Conservation (phyloP, 2,888 invertebrate species). For the Drosophila austrosaltans region DNA sequence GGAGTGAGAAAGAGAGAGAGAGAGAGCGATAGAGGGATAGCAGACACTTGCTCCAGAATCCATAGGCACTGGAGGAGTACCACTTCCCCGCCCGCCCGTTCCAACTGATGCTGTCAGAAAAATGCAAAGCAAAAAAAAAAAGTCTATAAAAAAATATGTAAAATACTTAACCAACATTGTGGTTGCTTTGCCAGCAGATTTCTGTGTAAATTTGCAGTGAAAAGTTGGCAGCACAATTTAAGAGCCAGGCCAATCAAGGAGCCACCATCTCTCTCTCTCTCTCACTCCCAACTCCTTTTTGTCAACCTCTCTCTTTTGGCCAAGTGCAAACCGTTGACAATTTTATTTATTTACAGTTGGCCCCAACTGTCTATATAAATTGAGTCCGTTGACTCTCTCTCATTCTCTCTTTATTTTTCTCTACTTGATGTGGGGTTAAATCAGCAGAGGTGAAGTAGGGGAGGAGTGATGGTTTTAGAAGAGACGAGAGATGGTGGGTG, state of each 20-base stretch:
- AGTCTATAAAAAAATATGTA: slow-evolving; percentile 40
- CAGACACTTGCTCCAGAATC: slow-evolving; percentile 70
- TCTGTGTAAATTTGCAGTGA: slow-evolving; percentile 78
- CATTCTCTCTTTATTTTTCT: background rate
- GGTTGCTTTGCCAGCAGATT: slow-evolving; percentile 48
- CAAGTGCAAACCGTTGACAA: slow-evolving; percentile 75
- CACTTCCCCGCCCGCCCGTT: slow-evolving; percentile 55
- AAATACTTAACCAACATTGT: slow-evolving; percentile 52
- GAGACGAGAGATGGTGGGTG: background rate
- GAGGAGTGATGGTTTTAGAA: background rate
- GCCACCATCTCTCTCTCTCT: slow-evolving; percentile 73
- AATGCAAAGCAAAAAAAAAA: slow-evolving; percentile 32
- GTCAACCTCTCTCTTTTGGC: slow-evolving; percentile 11
- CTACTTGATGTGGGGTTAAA: background rate
- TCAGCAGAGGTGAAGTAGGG: background rate
- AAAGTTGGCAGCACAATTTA: slow-evolving; percentile 82
- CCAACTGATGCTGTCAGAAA: slow-evolving; percentile 59
- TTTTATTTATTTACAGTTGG: slow-evolving; percentile 79
- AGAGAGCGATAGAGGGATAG: slow-evolving; percentile 25
- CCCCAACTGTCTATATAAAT: slow-evolving; percentile 76
- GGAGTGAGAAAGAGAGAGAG: slow-evolving; percentile 28
- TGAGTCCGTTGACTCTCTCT: slow-evolving; percentile 51
- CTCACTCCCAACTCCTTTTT: background rate
- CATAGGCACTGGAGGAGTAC: slow-evolving; percentile 21
- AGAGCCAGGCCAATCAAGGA: slow-evolving; percentile 81